phyloP scores from a whole-genome alignment of 2,797 vertebrate genomes.

The Pelobates cultripes region DNA sequence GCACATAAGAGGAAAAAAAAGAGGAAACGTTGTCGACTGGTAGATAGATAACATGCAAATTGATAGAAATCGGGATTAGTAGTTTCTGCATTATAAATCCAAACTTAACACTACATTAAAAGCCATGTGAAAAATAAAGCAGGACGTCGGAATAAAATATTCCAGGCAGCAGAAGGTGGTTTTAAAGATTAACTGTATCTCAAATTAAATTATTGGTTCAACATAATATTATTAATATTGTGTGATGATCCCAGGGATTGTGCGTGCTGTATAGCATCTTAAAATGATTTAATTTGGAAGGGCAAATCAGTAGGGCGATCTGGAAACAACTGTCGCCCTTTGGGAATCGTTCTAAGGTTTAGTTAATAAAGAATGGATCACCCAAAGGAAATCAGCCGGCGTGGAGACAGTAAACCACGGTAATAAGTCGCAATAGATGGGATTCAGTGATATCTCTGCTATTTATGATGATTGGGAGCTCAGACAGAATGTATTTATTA shows the following conservation, averaged over 20 bases:
- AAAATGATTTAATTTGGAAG: neutral
- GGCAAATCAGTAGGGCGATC: neutral
- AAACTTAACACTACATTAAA: no score
- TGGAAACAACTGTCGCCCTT: neutral
- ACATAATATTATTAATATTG: neutral
- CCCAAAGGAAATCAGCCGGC: neutral
- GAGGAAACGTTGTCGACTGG: no score
- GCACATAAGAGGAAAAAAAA: no score
- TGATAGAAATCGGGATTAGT: no score
- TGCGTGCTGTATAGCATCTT: neutral
- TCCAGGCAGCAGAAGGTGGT: neutral
- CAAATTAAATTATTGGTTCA: slow-evolving; percentile 1
- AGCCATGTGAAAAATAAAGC: no score
- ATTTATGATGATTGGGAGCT: no score
- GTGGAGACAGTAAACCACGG: neutral
- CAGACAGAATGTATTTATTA: no score
- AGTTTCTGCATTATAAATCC: no score
- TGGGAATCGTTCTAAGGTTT: neutral
- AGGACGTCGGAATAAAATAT: neutral
- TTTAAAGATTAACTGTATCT: neutral
- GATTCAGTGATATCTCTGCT: no score
- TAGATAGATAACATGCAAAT: no score
- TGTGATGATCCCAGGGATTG: neutral
- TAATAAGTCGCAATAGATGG: no score
- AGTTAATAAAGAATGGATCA: neutral